Evolutionary conservation across 2,113 vertebrate genomes (phyloP), one percentile per base, ranked within the genome.

Genomic region (Oreochromis aureus): DNA sequence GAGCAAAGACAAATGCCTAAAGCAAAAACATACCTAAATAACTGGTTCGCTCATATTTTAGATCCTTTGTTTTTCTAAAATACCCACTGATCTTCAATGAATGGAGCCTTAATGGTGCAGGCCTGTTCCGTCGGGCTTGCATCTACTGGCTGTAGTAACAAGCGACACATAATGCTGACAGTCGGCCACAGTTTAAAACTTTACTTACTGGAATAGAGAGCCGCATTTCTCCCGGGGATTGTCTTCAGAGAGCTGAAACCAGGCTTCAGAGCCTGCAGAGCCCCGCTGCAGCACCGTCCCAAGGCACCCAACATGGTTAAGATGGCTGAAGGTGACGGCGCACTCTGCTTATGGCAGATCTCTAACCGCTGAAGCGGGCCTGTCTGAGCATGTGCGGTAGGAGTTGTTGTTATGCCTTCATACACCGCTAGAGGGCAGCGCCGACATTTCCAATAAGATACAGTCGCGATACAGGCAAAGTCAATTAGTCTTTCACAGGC

Each of bases 301-400:
- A 98, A 97, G 53, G 97, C 88, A 85, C 97, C 96, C 86, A 99
- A 98, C 98, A 99, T 99, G 91, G 61, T 96, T 83, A 96, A 96
- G 96, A 97, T 97, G 96, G 96, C 96, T 97, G 96, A 97, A 97
- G 96, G 96, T 96, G 96, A 78, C 44, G 27, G 27, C 73, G 6
- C 6, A 34, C 16, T 78, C 73, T 13, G 18, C 6, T 66, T 53
- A 9, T 34, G 18, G 10, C 73, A 78, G 18, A 13, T 32, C 71
- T 78, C 6, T 78, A 51, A n/a, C 46, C 24, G 10, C 46, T 78
- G 73, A 53, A 32, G 6, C 27, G 15, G 41, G 22, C 22, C 12
- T 15, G 24, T 69, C 36, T 76, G 86, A 46, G 83, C 86, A 89
- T 91, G 89, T 78, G 81, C 56, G 2, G 12, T 41, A 5, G 7